These are phyloP conservation scores for Diplogasteroides magnus DNA, from an alignment of 1,140 invertebrate genomes.

Conservation along the genomic window DNA sequence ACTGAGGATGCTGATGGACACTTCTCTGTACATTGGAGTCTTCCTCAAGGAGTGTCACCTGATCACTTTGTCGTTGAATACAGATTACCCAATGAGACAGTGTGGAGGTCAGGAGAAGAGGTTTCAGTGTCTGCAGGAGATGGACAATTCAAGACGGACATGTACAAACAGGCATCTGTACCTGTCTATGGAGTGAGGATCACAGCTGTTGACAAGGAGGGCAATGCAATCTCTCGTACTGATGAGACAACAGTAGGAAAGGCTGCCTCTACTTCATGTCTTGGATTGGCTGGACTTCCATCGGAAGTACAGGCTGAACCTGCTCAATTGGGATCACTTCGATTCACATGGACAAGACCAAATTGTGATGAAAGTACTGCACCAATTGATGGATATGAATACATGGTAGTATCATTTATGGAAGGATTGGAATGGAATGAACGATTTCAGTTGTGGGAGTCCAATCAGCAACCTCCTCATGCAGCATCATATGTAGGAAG, in stretches of 20 bases:
- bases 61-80: slow-evolving; percentile 46
- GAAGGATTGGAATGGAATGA: not conserved
- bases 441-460: slow-evolving; percentile 14
- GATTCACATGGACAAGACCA: slow-evolving; percentile 41
- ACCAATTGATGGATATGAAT: slow-evolving; percentile 51
- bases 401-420: slow-evolving; percentile 36
- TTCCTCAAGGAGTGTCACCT: slow-evolving; percentile 19
- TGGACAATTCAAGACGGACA: slow-evolving; percentile 30
- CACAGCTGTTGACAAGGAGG: slow-evolving; percentile 37
- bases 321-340: slow-evolving; percentile 2
- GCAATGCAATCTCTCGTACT: slow-evolving; percentile 39
- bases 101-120: slow-evolving; percentile 43
- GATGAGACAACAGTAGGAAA: slow-evolving; percentile 38
- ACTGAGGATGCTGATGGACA: slow-evolving; percentile 35
- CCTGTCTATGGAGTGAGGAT: slow-evolving; percentile 49
- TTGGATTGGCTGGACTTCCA: slow-evolving; percentile 39
- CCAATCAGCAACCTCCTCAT: slow-evolving; percentile 15
- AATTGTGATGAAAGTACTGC: slow-evolving; percentile 40
- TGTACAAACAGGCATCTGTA: slow-evolving; percentile 16
- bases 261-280: slow-evolving; percentile 29
- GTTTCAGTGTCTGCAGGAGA: slow-evolving; percentile 18
- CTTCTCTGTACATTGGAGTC: slow-evolving; percentile 50
- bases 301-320: slow-evolving; percentile 18
- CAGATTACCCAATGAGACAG: slow-evolving; percentile 46
- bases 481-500: slow-evolving; percentile 41